phyloP scores from a whole-genome alignment of 2,888 invertebrate species.

The Pollenia labialis region DNA sequence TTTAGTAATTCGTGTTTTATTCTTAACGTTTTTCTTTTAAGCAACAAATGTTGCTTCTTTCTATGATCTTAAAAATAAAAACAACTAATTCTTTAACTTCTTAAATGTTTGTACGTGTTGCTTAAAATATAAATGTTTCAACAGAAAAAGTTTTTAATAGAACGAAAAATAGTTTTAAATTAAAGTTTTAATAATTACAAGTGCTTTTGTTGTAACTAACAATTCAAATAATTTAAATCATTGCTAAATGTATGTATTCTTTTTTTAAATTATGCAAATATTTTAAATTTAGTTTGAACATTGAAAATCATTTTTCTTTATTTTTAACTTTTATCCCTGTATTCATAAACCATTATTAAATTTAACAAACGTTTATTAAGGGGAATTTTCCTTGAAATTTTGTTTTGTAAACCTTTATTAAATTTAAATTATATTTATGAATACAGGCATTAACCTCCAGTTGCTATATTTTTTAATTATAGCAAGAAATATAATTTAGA shows the following conservation, averaged over 20 bases:
- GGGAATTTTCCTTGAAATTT: too few relatives aligned
- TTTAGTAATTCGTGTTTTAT: neutral
- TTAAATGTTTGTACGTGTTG: constrained; percentile 3
- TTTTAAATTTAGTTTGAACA: too few relatives aligned
- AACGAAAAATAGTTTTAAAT: neutral
- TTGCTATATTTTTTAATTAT: too few relatives aligned
- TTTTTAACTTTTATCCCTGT: too few relatives aligned
- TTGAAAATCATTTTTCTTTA: too few relatives aligned
- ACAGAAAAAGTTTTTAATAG: neutral
- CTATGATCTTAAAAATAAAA: neutral
- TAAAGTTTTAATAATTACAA: neutral
- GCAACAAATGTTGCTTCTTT: neutral
- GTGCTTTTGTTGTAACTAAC: neutral
- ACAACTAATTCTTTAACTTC: neutral
- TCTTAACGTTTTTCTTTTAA: neutral
- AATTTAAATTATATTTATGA: too few relatives aligned
- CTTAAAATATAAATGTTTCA: neutral
- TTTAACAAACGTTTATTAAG: too few relatives aligned
- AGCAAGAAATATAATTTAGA: too few relatives aligned
- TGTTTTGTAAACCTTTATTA: too few relatives aligned
- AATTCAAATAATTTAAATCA: neutral
- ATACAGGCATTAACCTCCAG: too few relatives aligned
- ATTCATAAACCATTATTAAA: too few relatives aligned
- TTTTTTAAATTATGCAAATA: neutral
- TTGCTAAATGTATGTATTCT: neutral